Evolutionary conservation across 2,888 invertebrate genomes (phyloP).

Genomic region (Caenorhabditis wallacei): DNA sequence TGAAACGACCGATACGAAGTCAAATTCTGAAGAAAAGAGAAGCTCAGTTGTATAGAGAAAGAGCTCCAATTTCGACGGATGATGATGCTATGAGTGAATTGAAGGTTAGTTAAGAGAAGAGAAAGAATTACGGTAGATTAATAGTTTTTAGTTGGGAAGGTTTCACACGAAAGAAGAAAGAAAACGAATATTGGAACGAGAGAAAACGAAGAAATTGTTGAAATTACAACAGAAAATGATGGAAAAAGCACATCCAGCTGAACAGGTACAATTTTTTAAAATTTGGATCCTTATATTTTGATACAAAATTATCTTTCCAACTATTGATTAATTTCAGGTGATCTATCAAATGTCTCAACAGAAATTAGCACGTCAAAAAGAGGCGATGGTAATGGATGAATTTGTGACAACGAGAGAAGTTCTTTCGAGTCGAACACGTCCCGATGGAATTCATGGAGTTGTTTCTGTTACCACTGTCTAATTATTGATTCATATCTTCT

Average conservation of each 20-base stretch:
- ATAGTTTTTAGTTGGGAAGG: constrained; percentile 86
- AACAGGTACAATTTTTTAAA: constrained; percentile 53
- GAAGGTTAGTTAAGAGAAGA: constrained; percentile 84
- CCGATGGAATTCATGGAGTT: constrained; percentile 83
- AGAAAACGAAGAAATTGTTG: constrained; percentile 86
- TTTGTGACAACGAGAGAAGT: constrained; percentile 87
- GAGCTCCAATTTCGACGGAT: constrained; percentile 88
- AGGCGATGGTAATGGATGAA: constrained; percentile 85
- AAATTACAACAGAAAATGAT: constrained; percentile 83
- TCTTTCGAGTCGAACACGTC: constrained; percentile 86
- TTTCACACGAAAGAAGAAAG: constrained; percentile 90
- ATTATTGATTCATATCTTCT: constrained; percentile 56
- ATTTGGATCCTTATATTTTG: no score
- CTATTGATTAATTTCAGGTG: constrained; percentile 77
- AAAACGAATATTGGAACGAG: constrained; percentile 88
- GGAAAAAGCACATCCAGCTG: constrained; percentile 76
- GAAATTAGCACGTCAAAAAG: constrained; percentile 84
- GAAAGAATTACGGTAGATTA: background rate
- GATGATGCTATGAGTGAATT: constrained; percentile 90
- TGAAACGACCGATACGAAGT: constrained; percentile 87
- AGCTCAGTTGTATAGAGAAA: constrained; percentile 87
- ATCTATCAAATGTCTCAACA: constrained; percentile 85
- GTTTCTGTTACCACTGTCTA: constrained; percentile 85
- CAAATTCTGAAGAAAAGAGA: constrained; percentile 87
- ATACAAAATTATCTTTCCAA: no score